Conservation (phyloP, 2,888 invertebrate species). For the Hololepta plana region DNA sequence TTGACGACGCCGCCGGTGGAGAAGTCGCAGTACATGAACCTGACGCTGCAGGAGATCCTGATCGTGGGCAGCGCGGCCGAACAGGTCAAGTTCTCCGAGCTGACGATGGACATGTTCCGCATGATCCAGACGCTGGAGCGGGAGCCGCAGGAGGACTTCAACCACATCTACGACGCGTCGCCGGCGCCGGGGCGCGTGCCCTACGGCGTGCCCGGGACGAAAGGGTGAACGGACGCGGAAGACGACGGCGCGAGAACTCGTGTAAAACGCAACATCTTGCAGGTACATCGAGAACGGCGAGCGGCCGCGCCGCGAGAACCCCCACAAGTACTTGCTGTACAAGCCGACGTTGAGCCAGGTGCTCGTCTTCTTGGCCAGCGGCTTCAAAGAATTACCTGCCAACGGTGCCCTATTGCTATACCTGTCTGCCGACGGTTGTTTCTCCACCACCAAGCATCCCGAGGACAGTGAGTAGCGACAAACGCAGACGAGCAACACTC, state of each 20-base stretch:
- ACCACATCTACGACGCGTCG: conserved; percentile 52
- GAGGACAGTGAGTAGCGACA: conserved; percentile 60
- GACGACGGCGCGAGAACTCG: no score
- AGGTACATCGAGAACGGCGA: conserved; percentile 51
- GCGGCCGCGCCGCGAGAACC: conserved; percentile 65
- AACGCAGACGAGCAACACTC: background rate
- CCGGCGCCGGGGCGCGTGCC: conserved; percentile 50
- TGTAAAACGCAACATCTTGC: no score
- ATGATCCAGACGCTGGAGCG: conserved; percentile 90
- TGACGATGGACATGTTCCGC: conserved; percentile 95
- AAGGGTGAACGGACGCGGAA: no score
- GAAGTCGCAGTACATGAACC: conserved; percentile 67
- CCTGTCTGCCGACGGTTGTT: conserved; percentile 83
- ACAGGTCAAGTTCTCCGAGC: conserved; percentile 90
- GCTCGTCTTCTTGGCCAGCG: conserved; percentile 78
- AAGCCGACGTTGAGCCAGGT: conserved; percentile 90
- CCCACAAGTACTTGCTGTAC: conserved; percentile 91
- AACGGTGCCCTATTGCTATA: conserved; percentile 84
- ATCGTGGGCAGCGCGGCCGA: conserved; percentile 87
- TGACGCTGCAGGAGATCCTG: conserved; percentile 81
- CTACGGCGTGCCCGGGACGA: conserved; percentile 24
- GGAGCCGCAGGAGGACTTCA: conserved; percentile 71
- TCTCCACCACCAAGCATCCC: conserved; percentile 64
- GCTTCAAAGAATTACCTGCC: conserved; percentile 82
- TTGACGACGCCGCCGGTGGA: conserved; percentile 76